These are phyloP conservation scores for Natrix natrix DNA, from an alignment of 2,797 vertebrate genomes.

Conservation along the genomic window DNA sequence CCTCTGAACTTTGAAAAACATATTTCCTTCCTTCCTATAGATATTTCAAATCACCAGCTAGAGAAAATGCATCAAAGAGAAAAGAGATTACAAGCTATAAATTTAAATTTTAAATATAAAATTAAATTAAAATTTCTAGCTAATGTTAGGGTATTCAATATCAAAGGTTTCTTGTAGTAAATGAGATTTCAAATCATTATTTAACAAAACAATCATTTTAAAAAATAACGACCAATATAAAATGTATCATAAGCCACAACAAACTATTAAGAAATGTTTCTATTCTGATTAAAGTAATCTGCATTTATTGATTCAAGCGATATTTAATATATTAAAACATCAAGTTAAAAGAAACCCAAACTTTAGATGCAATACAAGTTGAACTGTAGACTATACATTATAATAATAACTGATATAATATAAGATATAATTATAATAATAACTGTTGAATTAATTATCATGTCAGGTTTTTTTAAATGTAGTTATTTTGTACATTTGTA, in stretches of 20 bases:
- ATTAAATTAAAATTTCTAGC: background rate
- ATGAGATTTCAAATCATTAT: background rate
- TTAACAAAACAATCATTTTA: background rate
- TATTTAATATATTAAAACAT: background rate
- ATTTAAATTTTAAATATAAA: background rate
- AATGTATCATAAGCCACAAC: background rate
- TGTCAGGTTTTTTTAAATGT: background rate
- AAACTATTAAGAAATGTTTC: background rate
- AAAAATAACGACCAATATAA: background rate
- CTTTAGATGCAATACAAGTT: background rate
- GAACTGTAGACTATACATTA: background rate
- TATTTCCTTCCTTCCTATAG: background rate
- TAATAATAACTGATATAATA: background rate
- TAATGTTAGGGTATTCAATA: background rate
- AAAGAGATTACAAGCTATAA: background rate
- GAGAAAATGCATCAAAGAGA: background rate
- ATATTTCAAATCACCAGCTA: background rate
- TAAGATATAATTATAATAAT: background rate
- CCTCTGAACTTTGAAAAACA: background rate
- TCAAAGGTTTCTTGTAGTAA: background rate
- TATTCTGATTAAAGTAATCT: background rate
- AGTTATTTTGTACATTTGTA: background rate
- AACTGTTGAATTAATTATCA: background rate
- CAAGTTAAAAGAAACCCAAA: background rate
- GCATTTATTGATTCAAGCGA: background rate